Conservation (phyloP, 2,888 invertebrate genomes). For the Agonopterix subpropinquella region DNA sequence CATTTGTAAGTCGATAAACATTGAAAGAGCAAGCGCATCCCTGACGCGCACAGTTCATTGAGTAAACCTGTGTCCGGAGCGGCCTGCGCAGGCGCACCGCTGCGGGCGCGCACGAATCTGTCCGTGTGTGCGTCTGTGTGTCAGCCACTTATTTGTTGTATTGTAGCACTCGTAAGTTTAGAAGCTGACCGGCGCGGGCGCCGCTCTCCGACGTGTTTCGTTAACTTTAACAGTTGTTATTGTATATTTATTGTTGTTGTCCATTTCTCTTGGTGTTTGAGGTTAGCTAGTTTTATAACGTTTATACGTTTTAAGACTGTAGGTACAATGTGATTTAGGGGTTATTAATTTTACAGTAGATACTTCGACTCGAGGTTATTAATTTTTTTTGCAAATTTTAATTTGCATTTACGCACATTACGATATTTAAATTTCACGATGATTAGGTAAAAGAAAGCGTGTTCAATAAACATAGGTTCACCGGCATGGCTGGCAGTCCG, state of each 20-base stretch:
- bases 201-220: slow-evolving; percentile 44
- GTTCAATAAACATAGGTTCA: slow-evolving; percentile 15
- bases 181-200: slow-evolving; percentile 34
- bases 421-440: background rate
- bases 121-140: slow-evolving; percentile 23
- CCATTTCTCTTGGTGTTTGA: background rate
- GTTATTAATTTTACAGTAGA: slow-evolving; percentile 13
- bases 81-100: slow-evolving; percentile 36
- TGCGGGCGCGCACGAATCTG: slow-evolving; percentile 34
- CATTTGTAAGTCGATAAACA: slow-evolving; percentile 3
- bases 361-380: background rate
- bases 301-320: too few relatives aligned
- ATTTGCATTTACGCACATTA: too few relatives aligned
- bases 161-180: slow-evolving; percentile 32
- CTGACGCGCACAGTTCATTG: slow-evolving; percentile 50
- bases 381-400: too few relatives aligned
- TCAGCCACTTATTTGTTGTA: slow-evolving; percentile 30
- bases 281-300: too few relatives aligned
- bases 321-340: too few relatives aligned
- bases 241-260: slow-evolving; percentile 41
- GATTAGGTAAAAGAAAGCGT: slow-evolving; percentile 20
- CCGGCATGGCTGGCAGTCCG: background rate
- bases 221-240: slow-evolving; percentile 52
- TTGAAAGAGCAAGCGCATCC: slow-evolving; percentile 18
- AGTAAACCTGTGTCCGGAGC: slow-evolving; percentile 52